Base-by-base conservation (phyloP, 2,888 invertebrate species). In the Sceliomorpha sp. region DNA sequence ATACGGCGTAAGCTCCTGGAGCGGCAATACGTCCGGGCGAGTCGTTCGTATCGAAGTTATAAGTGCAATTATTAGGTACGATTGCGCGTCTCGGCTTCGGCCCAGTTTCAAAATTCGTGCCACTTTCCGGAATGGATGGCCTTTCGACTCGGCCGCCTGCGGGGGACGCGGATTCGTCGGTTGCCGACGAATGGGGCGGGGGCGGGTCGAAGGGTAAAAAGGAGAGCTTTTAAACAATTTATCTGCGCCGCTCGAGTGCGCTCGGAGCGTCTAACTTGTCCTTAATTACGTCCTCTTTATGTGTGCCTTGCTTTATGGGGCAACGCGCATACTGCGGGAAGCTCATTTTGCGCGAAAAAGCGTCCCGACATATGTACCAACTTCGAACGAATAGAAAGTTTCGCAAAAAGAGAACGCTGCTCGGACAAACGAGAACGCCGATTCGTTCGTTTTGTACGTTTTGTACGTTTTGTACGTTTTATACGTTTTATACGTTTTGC, bases 271-370 rank as follows among this genome's bases (percentile, higher is more conserved):
- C 56, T 36, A 45, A 56, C 56, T 56, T 56, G 36, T 14, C 56
- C 39, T 58, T 58, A 58, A 58, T 58, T 58, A 58, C 56, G 56
- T 13, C 34, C 47, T 45, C 31, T 58, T 39, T 44, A 44, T 58
- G 47, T 58, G 47, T 37, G 45, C 36, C 56, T 58, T 58, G 56
- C 47, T 58, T 58, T 58, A 47, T 47, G 47, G 39, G 31, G 47
- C 39, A 45, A 45, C 17, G 32, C 20, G 45, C 32, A 24, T 24
- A 36, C 48, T 15, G 31, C 36, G 48, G 15, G 20, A 20, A 59
- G 42, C 48, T 59, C 48, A 48, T 59, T 59, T 48, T 40, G 32
- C 17, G 31, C 40, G 39, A 58, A 58, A 58, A 47, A 48, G 31
- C 47, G 32, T 15, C 39, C 32, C 40, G 32, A 42, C 59, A 50